These are phyloP conservation scores for Chalcosyrphus nemorum DNA, from an alignment of 2,888 invertebrate species.

Conservation along the genomic window DNA sequence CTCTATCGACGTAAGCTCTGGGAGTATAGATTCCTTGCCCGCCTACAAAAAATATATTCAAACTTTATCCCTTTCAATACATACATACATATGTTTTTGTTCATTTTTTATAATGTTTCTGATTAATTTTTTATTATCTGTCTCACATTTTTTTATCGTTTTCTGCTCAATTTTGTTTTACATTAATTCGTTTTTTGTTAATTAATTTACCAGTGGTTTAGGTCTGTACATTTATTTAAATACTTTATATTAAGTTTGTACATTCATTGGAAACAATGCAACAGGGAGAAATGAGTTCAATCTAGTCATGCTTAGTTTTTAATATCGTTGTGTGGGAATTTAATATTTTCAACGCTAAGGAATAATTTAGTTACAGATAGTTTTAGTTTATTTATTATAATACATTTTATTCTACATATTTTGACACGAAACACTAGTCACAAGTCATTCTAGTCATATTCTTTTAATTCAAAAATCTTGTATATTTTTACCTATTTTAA, in stretches of 20 bases:
- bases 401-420: too few relatives aligned
- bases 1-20: too few relatives aligned
- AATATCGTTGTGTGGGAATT: neutral
- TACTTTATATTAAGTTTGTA: conserved; percentile 38
- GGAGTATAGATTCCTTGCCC: too few relatives aligned
- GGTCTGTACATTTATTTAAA: neutral
- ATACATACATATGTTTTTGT: neutral
- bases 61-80: conserved; percentile 4
- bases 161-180: neutral
- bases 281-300: conserved; percentile 65
- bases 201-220: conserved; percentile 30
- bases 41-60: too few relatives aligned
- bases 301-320: conserved; percentile 63
- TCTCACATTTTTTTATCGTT: neutral
- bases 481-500: too few relatives aligned
- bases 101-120: neutral
- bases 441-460: conserved; percentile 11
- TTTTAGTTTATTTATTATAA: neutral
- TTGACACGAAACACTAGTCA: too few relatives aligned
- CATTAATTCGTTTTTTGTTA: neutral
- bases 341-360: neutral
- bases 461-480: neutral
- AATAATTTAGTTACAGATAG: neutral
- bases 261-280: conserved; percentile 51
- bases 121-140: too few relatives aligned